Evolutionary conservation across 1,140 invertebrate genomes (phyloP).

Genomic region (Drosophila quadrilineata): DNA sequence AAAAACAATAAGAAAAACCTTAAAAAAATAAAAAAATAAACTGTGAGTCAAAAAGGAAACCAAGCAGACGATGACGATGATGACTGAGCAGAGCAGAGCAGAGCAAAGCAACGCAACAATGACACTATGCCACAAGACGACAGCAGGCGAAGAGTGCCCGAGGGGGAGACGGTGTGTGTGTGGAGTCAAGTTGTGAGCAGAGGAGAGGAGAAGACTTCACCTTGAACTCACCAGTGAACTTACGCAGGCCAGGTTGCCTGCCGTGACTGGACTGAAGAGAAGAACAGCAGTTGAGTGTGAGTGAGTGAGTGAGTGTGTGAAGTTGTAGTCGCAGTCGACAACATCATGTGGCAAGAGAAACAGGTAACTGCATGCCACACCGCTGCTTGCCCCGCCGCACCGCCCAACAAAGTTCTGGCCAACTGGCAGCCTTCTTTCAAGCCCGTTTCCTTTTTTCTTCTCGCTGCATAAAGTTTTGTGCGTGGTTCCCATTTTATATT

Average conservation of each 20-base stretch:
- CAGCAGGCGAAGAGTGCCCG: neutral
- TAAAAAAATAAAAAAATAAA: too few relatives aligned
- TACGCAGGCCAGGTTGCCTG: slow-evolving; percentile 47
- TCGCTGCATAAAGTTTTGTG: slow-evolving; percentile 58
- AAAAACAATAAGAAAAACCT: slow-evolving; percentile 21
- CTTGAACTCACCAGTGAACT: slow-evolving; percentile 76
- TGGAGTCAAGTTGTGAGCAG: neutral
- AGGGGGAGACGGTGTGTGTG: too few relatives aligned
- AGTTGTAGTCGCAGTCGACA: slow-evolving; percentile 44
- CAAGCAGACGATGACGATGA: slow-evolving; percentile 38
- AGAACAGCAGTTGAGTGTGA: slow-evolving; percentile 9
- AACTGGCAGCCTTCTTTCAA: slow-evolving; percentile 38
- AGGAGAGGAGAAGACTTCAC: slow-evolving; percentile 40
- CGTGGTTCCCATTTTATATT: slow-evolving; percentile 48
- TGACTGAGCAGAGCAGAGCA: slow-evolving; percentile 20
- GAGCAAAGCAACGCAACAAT: slow-evolving; percentile 27
- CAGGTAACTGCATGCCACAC: slow-evolving; percentile 27
- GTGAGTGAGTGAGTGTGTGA: slow-evolving; percentile 10
- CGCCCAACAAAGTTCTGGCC: slow-evolving; percentile 13
- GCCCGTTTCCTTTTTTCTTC: slow-evolving; percentile 38
- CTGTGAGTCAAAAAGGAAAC: slow-evolving; percentile 38
- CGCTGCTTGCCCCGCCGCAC: neutral
- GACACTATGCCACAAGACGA: slow-evolving; percentile 40
- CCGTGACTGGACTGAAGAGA: slow-evolving; percentile 37
- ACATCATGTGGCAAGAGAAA: slow-evolving; percentile 6